A percentile compares a stretch with the other conserved stretches of the same genome.
Evolutionary conservation across 2,113 vertebrate species (phyloP).

Genomic region (Hippocampus guttulatus): DNA sequence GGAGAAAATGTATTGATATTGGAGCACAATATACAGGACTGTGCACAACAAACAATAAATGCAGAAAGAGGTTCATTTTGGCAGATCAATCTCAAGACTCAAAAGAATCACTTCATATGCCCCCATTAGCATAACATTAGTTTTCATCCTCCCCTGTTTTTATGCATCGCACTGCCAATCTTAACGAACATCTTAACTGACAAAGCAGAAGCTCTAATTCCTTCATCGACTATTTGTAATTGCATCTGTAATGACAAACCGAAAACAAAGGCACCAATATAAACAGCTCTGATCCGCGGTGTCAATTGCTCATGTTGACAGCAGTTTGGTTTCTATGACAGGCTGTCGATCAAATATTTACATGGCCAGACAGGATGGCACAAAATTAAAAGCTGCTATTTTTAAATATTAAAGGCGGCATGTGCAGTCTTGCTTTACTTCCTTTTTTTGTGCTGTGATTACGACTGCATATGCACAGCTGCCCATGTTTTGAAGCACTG

Average conservation of each 20-base stretch:
- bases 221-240: not conserved
- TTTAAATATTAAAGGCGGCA: slow-evolving; percentile 23
- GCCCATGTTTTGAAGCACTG: not conserved
- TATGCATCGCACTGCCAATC: not conserved
- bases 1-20: not conserved
- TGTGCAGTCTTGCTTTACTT: not conserved
- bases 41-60: not conserved
- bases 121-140: not conserved
- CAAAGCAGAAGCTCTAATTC: not conserved
- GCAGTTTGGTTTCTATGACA: not conserved
- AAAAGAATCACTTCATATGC: not conserved
- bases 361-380: slow-evolving; percentile 22
- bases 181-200: not conserved
- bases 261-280: not conserved
- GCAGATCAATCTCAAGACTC: not conserved
- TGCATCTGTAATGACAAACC: not conserved
- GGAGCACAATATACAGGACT: not conserved
- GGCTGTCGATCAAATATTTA: slow-evolving; percentile 29
- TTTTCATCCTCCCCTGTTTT: not conserved
- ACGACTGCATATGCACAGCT: not conserved
- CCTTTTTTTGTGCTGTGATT: not conserved
- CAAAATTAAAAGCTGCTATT: slow-evolving; percentile 22
- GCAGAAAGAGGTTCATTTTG: not conserved
- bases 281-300: not conserved
- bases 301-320: slow-evolving; percentile 11